Evolutionary conservation across 2,888 invertebrate genomes (phyloP).

Genomic region (Stenolophus ochropezus): DNA sequence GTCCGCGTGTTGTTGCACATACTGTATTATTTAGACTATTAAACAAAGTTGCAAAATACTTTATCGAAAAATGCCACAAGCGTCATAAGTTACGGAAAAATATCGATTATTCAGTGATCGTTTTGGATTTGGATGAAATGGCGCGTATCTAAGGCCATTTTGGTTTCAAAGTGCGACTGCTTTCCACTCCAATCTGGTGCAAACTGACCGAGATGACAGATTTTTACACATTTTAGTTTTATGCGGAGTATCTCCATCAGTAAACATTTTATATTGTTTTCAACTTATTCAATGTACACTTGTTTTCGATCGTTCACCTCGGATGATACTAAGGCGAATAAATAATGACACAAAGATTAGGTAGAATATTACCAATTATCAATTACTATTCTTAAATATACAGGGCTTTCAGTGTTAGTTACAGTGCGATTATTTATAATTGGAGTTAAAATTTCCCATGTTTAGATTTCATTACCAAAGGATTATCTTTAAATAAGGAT

Average conservation of each 20-base stretch:
- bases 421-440: too few species aligned
- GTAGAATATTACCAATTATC: neutral
- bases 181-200: neutral
- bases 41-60: neutral
- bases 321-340: neutral
- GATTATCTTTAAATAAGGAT: too few species aligned
- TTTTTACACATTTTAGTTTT: neutral
- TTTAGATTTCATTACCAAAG: too few species aligned
- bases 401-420: too few species aligned
- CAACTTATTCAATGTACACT: neutral
- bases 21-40: too few species aligned
- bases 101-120: neutral
- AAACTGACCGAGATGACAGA: neutral
- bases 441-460: too few species aligned
- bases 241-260: neutral
- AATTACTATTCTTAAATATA: too few species aligned
- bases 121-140: neutral
- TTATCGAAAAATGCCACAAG: neutral
- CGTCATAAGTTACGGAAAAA: neutral
- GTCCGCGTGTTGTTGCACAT: too few species aligned
- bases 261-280: slow-evolving; percentile 11
- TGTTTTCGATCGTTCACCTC: neutral
- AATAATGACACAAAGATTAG: neutral
- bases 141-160: neutral
- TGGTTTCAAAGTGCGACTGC: slow-evolving; percentile 1